Evolutionary conservation across 2,888 invertebrate species (phyloP).

Genomic region (Drosophila austrosaltans): DNA sequence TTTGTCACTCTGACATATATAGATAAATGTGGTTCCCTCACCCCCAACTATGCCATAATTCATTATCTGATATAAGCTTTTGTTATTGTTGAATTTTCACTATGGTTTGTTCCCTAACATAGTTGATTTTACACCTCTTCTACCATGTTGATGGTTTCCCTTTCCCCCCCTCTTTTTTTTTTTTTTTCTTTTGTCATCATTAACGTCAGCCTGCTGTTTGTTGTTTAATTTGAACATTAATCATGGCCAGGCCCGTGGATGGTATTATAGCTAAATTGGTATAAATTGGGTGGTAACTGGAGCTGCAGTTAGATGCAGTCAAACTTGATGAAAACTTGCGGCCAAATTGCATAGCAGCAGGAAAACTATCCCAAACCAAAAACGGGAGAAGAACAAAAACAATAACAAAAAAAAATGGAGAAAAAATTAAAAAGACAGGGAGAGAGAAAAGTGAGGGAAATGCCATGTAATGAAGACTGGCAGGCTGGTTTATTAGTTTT

Average conservation of each 20-base stretch:
- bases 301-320: constrained; percentile 43
- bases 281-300: constrained; percentile 40
- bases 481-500: constrained; percentile 34
- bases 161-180: constrained; percentile 9
- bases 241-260: constrained; percentile 50
- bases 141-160: constrained; percentile 6
- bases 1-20: constrained; percentile 11
- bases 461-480: constrained; percentile 37
- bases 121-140: constrained; percentile 21
- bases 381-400: constrained; percentile 19
- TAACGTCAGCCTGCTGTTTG: constrained; percentile 69
- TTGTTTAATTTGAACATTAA: constrained; percentile 78
- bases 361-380: too few species aligned
- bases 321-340: constrained; percentile 57
- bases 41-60: constrained; percentile 24
- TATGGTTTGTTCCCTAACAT: constrained; percentile 22
- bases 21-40: constrained; percentile 4
- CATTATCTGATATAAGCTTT: constrained; percentile 35
- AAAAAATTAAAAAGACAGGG: constrained; percentile 23
- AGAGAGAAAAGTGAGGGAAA: neutral
- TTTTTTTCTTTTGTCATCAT: constrained; percentile 64
- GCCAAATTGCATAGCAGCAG: constrained; percentile 12
- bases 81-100: constrained; percentile 22
- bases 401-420: constrained; percentile 3
- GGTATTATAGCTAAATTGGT: neutral